Evolutionary conservation across 2,113 vertebrate species (phyloP).

Genomic region (Eretmochelys imbricata): DNA sequence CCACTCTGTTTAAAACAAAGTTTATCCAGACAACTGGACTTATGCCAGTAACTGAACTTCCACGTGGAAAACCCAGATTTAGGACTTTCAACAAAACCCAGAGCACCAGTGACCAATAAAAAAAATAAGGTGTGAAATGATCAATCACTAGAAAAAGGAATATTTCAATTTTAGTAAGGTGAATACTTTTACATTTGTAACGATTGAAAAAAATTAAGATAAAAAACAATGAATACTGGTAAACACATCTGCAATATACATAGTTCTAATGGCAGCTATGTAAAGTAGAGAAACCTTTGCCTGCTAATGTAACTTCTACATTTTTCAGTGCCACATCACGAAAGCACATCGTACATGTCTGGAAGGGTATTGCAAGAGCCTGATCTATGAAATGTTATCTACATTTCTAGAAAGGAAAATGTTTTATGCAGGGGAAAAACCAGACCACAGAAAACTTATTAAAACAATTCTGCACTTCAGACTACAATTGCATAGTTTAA

Average conservation of each 20-base stretch:
- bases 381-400: no score
- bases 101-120: not conserved
- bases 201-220: not conserved
- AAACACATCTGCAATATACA: not conserved
- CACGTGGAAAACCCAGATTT: not conserved
- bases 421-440: no score
- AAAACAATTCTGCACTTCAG: no score
- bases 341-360: not conserved
- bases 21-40: not conserved
- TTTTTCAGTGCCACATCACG: not conserved
- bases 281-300: not conserved
- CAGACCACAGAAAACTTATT: no score
- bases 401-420: no score
- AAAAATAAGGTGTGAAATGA: not conserved
- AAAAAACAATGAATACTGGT: not conserved
- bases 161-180: not conserved
- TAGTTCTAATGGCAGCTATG: not conserved
- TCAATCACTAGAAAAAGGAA: not conserved
- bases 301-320: not conserved
- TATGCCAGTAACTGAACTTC: not conserved
- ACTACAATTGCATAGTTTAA: no score
- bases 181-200: not conserved
- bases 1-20: not conserved
- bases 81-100: not conserved
- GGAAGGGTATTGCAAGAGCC: no score